Evolutionary conservation across 2,888 invertebrate genomes (phyloP).

Genomic region (Paralinhomoeus sp.): DNA sequence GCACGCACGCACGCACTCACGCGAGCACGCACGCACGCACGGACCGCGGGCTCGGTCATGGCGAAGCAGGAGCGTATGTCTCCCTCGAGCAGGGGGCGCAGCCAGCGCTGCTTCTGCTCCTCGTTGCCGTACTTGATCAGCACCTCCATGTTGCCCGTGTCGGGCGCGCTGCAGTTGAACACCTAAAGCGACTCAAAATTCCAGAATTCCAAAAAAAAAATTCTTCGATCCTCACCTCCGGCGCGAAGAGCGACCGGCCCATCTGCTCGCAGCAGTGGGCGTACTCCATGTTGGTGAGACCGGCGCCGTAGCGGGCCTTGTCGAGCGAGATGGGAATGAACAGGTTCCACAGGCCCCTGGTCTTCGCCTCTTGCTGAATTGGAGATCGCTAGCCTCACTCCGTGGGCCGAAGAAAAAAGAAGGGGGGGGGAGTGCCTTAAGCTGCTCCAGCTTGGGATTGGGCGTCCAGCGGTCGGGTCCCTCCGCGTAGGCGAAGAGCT

Average conservation of each 20-base stretch:
- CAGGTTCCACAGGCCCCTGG: constrained; percentile 29
- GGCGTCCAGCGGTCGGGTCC: constrained; percentile 24
- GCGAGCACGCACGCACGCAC: no score
- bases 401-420: no score
- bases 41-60: constrained; percentile 29
- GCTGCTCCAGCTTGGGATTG: constrained; percentile 23
- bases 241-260: constrained; percentile 26
- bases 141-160: constrained; percentile 33
- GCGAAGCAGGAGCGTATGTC: constrained; percentile 28
- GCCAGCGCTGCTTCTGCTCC: constrained; percentile 27
- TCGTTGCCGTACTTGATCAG: constrained; percentile 29
- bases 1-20: no score
- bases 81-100: constrained; percentile 27
- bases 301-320: constrained; percentile 13
- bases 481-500: constrained; percentile 16
- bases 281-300: constrained; percentile 31
- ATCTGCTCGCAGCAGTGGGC: constrained; percentile 31
- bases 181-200: constrained; percentile 17
- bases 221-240: constrained; percentile 24
- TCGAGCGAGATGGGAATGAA: constrained; percentile 24
- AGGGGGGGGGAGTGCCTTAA: no score
- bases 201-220: not conserved
- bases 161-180: constrained; percentile 32
- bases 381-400: no score
- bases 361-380: constrained; percentile 21